phyloP scores from a whole-genome alignment of 2,888 invertebrate species.

The Nomada flava region DNA sequence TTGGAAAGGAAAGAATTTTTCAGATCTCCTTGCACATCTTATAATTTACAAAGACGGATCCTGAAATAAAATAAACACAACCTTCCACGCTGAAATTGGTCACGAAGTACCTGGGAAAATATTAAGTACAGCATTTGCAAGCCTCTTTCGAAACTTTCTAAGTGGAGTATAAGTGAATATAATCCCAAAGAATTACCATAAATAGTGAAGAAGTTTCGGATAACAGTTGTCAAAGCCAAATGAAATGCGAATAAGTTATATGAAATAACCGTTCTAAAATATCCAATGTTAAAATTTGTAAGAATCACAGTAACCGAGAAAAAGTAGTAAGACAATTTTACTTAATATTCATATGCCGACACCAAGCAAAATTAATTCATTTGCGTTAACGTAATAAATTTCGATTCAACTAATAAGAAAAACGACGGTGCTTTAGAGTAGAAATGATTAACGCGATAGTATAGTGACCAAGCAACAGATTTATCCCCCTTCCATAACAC shows the following conservation, averaged over 20 bases:
- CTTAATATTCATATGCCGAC: no score
- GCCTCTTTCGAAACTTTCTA: no score
- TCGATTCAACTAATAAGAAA: constrained; percentile 28
- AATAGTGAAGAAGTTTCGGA: no score
- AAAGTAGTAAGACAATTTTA: no score
- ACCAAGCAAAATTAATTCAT: not conserved
- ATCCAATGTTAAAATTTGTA: no score
- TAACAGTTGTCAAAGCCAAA: no score
- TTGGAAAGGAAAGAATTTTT: not conserved
- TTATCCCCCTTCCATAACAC: constrained; percentile 52
- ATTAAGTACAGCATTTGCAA: no score
- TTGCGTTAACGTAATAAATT: not conserved
- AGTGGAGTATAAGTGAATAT: no score
- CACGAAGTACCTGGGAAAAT: not conserved
- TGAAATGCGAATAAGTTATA: no score
- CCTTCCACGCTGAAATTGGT: not conserved
- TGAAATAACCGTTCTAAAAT: no score
- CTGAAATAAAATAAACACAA: not conserved
- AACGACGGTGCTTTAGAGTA: constrained; percentile 36
- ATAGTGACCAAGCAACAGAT: constrained; percentile 55
- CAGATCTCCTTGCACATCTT: constrained; percentile 7
- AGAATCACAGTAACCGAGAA: no score
- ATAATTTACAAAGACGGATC: not conserved
- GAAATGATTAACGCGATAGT: constrained; percentile 64
- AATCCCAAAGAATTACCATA: no score